Evolutionary conservation across 2,888 invertebrate genomes (phyloP), one percentile per base, ranked within the genome.

Genomic region (Agrotis ipsilon): DNA sequence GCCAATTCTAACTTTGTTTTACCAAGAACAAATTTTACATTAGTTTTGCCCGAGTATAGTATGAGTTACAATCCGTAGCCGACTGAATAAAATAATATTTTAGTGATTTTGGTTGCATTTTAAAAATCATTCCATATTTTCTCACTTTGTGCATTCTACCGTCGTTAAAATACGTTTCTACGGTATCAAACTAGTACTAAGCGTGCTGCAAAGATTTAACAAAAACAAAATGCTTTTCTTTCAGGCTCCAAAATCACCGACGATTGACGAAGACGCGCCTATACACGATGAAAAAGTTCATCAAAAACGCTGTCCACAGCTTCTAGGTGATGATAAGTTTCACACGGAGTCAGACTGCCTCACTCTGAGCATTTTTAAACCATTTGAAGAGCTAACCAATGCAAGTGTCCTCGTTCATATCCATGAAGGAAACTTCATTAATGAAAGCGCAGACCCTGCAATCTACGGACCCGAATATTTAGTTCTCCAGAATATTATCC

Each of bases 351-450:
- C 71, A 3, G 88, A 94, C 51, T 96, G 96, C 73, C 85, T 96
- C n/a, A 94, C 94, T 18, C 80, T 96, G 21, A 96, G 92, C 76
- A 89, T 96, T 19, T 96, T 94, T 74, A 87, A 88, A 39, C 92
- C 92, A 32, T 62, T 49, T 16, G 68, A 75, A 7, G 45, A 57
- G 51, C 75, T 24, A n/a, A 65, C 39, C 39, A 87, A 89, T 54
- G 89, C 88, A 14, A 88, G 89, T 63, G 93, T 95, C 0, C 86
- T 95, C 2, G 93, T 95, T 62, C 91, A 94, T 68, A 93, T 96
- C 54, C 94, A 96, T 73, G 94, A 91, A 63, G 93, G 94, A 39
- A 88, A 90, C 54, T 94, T 92, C 58, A 78, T 78, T 5, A 69
- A 65, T 1, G 94, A 94, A 18, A 93, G 94, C 61, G 94, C 93